Conservation (phyloP, 2,113 vertebrate genomes). For the Dendropsophus ebraccatus region DNA sequence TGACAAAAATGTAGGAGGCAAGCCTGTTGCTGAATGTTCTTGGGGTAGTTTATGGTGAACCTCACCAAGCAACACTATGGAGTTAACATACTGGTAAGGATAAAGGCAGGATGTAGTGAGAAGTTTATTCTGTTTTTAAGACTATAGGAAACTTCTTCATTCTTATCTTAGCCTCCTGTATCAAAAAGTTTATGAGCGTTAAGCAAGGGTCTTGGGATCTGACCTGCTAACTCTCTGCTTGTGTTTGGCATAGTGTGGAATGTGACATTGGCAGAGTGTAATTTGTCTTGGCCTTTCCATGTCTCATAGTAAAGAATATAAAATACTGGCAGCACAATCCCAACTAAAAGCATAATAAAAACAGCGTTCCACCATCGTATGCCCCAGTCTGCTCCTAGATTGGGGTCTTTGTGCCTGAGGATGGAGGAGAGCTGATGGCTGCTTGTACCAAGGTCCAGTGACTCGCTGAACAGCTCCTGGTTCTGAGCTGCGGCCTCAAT, state of each 20-base stretch:
- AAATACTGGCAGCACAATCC: conserved; percentile 88
- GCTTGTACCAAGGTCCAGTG: conserved; percentile 43
- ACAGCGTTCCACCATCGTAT: conserved; percentile 97
- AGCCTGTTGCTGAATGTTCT: neutral
- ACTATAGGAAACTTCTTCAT: neutral
- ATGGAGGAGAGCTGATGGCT: conserved; percentile 44
- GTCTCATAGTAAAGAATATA: conserved; percentile 93
- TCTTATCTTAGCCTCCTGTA: neutral
- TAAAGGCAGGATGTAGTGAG: conserved; percentile 7
- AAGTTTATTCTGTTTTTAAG: neutral
- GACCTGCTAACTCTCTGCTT: neutral
- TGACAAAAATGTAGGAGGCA: neutral
- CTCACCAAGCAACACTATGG: neutral
- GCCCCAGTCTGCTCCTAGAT: conserved; percentile 83
- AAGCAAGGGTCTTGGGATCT: neutral
- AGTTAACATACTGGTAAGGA: neutral
- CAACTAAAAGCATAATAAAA: conserved; percentile 88
- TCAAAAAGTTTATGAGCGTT: neutral
- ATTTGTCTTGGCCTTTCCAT: conserved; percentile 67
- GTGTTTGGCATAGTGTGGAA: neutral
- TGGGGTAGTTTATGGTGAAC: neutral
- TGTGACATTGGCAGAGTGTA: conserved; percentile 30
- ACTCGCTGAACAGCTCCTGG: conserved; percentile 53
- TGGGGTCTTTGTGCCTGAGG: conserved; percentile 22
- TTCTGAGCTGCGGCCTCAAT: conserved; percentile 78